Percentiles rank a stretch among this genome's conserved stretches.
These are phyloP conservation scores for Enoplolaimus lenunculus DNA, from an alignment of 2,888 invertebrate genomes.

Conservation along the genomic window DNA sequence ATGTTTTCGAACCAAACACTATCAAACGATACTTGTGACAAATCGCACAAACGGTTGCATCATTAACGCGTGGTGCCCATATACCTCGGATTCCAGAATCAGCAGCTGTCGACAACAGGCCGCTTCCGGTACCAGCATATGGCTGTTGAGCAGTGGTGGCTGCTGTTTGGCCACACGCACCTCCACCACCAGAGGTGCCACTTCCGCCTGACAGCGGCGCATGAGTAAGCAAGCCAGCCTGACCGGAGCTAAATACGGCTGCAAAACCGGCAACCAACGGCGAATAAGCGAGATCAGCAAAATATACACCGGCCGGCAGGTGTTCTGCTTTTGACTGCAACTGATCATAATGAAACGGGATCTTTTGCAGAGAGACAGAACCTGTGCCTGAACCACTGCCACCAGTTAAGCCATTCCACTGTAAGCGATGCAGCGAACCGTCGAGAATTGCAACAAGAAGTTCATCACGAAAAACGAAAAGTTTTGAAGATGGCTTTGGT, in stretches of 20 bases:
- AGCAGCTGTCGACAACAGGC: not conserved
- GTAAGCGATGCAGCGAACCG: not conserved
- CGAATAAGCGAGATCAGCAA: not conserved
- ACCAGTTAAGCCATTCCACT: not conserved
- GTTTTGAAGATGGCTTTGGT: not conserved
- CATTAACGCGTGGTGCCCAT: not conserved
- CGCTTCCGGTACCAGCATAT: not conserved
- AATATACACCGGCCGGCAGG: not conserved
- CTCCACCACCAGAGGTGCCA: not conserved
- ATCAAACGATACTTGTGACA: not conserved
- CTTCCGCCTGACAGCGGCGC: not conserved
- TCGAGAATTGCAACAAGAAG: not conserved
- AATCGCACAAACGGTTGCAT: not conserved
- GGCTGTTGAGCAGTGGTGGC: not conserved
- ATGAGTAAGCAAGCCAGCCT: not conserved
- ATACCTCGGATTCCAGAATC: not conserved
- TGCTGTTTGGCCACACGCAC: too few species aligned
- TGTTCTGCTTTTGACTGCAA: not conserved
- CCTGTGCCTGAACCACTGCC: not conserved
- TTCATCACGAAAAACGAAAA: not conserved
- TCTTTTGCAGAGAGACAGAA: not conserved
- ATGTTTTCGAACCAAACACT: not conserved
- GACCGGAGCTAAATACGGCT: not conserved
- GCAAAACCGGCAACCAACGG: not conserved
- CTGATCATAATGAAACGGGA: not conserved